These are phyloP conservation scores for Gallinago solitaria DNA, from an alignment of 2,797 vertebrate genomes.

Conservation along the genomic window DNA sequence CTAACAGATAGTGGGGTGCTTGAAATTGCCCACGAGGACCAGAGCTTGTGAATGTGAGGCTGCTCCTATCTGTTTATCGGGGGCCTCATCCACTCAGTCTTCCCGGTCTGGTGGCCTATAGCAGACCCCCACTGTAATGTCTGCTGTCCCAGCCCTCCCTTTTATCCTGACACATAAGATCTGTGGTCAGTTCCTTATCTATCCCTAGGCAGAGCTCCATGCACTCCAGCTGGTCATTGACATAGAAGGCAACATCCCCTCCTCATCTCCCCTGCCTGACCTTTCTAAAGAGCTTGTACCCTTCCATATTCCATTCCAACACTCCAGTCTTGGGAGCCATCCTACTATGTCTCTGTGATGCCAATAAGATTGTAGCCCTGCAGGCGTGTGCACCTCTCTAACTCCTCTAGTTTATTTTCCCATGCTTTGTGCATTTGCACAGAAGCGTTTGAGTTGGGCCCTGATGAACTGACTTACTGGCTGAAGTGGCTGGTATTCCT, in stretches of 20 bases:
- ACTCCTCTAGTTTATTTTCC: not conserved
- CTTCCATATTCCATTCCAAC: not conserved
- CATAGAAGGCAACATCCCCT: not conserved
- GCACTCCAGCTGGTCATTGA: not conserved
- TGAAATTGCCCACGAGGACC: not conserved
- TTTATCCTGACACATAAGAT: not conserved
- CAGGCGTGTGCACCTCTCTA: not conserved
- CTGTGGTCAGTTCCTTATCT: not conserved
- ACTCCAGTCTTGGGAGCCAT: not conserved
- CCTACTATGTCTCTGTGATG: not conserved
- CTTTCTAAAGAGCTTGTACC: not conserved
- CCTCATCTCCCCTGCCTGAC: not conserved
- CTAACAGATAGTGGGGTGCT: not conserved
- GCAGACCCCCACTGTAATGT: not conserved
- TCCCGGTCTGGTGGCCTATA: not conserved
- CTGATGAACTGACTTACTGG: not conserved
- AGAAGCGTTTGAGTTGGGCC: not conserved
- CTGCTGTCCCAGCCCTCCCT: not conserved
- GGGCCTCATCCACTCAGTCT: not conserved
- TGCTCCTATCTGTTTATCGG: not conserved
- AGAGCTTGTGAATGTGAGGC: not conserved
- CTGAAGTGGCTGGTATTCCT: not conserved
- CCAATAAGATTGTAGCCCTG: not conserved
- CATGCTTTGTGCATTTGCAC: not conserved
- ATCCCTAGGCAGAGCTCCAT: not conserved